Conservation (phyloP, 2,113 vertebrate genomes). For the Sphyrna mokarran region DNA sequence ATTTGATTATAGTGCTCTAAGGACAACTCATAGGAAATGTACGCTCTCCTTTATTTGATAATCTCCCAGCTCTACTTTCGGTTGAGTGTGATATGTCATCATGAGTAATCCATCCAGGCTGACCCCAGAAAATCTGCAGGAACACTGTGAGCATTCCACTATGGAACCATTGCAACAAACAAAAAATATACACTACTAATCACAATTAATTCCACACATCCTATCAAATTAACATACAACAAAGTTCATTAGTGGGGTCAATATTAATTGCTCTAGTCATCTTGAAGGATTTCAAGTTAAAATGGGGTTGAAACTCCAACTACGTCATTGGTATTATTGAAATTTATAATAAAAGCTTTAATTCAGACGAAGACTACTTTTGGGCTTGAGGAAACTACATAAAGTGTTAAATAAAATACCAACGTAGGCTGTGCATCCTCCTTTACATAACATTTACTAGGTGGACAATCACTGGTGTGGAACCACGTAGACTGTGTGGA, state of each 20-base stretch:
- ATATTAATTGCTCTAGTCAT: not conserved
- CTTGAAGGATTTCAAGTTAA: not conserved
- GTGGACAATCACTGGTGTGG: not conserved
- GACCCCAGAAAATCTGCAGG: not conserved
- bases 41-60: not conserved
- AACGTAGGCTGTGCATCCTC: not conserved
- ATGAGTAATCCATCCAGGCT: not conserved
- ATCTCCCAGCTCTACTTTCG: not conserved
- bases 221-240: not conserved
- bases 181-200: not conserved
- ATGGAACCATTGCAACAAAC: not conserved
- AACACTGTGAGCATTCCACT: not conserved
- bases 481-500: not conserved
- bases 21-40: not conserved
- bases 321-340: not conserved
- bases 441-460: not conserved
- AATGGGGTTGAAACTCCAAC: not conserved
- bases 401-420: not conserved
- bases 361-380: not conserved
- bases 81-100: not conserved
- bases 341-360: not conserved
- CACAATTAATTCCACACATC: not conserved
- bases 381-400: not conserved
- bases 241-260: not conserved
- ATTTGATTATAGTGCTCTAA: not conserved